phyloP scores from a whole-genome alignment of 2,888 invertebrate species.

The Plagodis pulveraria region DNA sequence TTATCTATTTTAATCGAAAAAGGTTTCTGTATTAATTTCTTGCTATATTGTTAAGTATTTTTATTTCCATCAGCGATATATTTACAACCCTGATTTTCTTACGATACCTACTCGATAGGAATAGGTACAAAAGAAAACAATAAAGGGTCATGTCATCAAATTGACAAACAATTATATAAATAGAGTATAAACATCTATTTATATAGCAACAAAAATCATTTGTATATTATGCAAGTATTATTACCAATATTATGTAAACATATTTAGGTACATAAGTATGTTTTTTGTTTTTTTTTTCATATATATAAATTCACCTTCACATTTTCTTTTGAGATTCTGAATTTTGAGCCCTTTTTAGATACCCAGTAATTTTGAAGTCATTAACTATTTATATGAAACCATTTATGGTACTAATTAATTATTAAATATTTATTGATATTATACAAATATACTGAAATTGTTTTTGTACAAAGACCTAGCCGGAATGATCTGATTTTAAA shows the following conservation, averaged over 20 bases:
- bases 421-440: not conserved
- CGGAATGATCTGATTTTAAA: conserved; percentile 69
- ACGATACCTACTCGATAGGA: conserved; percentile 56
- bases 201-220: not conserved
- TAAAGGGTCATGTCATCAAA: conserved; percentile 3
- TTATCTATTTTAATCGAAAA: too few relatives aligned
- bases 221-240: too few relatives aligned
- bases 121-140: conserved; percentile 53
- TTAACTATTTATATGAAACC: conserved; percentile 44
- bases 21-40: too few relatives aligned
- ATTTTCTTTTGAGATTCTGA: conserved; percentile 1
- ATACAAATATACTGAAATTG: conserved; percentile 33
- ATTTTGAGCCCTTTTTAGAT: conserved; percentile 19
- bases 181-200: too few relatives aligned
- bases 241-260: too few relatives aligned
- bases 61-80: not conserved
- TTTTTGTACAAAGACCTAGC: conserved; percentile 45
- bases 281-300: too few relatives aligned
- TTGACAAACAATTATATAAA: too few relatives aligned
- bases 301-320: not conserved
- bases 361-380: conserved; percentile 55
- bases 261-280: too few relatives aligned
- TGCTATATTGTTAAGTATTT: not conserved
- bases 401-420: conserved; percentile 8
- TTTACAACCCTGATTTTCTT: conserved; percentile 45